Evolutionary conservation across 2,113 vertebrate genomes (phyloP), one percentile per base, ranked within the genome.

Genomic region (Prolemur simus): DNA sequence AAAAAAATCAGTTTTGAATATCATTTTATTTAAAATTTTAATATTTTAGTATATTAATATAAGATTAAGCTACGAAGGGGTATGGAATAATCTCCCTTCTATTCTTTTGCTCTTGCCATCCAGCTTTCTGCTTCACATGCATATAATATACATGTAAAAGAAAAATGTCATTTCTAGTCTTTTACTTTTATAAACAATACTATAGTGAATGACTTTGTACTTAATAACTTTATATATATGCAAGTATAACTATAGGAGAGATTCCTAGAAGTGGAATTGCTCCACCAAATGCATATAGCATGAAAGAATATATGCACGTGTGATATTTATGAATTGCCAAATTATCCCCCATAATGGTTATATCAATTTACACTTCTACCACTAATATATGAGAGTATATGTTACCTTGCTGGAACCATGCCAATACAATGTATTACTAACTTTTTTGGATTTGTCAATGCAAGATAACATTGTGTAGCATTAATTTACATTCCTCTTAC

Each of bases 301-400:
- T 23, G 15, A 87, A 83, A 1, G 25, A 29, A 78, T 64, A 77
- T 63, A 58, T 89, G 15, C 32, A 56, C 84, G 32, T 83, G 25
- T 74, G 66, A 27, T 94, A 83, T 84, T 86, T 92, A n/a, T 74
- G n/a, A 89, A n/a, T 94, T 96, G 27, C 27, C 29, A 73, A 82
- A 58, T 86, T 60, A 12, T 20, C 25, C 32, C 64, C 52, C 23
- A 17, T 94, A 56, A 21, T 84, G 17, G 21, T 77, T 78, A 14
- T 96, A 54, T 94, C 63, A 80, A 23, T 91, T 80, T 83, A 76
- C n/a, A 94, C n/a, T 56, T 74, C 56, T 60, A 66, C 20, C 56
- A 74, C 20, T 34, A 76, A 18, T 74, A 47, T 87, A 8, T 87
- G n/a, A 71, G 5, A 63, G 12, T 58, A 12, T 68, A 45, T 87